A percentile compares a stretch with the other conserved stretches of the same genome.
Evolutionary conservation across 1,140 invertebrate genomes (phyloP).

Genomic region (Brachionus plicatilis): DNA sequence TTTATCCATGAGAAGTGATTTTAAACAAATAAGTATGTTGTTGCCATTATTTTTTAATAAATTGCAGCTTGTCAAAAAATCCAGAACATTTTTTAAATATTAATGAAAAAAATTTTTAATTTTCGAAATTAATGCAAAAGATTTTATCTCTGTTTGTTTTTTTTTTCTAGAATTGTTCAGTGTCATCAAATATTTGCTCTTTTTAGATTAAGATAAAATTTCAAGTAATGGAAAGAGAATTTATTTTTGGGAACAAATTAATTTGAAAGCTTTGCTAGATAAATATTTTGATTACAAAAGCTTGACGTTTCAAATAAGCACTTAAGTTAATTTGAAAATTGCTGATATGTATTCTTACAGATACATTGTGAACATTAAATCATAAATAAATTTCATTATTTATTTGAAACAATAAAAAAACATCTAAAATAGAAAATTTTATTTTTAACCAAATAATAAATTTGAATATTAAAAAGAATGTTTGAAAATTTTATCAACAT

Average conservation of each 20-base stretch:
- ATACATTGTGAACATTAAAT: too few relatives aligned
- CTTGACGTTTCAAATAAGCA: neutral
- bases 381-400: neutral
- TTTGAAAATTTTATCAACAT: too few relatives aligned
- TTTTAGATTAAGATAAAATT: neutral
- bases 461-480: too few relatives aligned
- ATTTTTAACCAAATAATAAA: too few relatives aligned
- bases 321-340: neutral
- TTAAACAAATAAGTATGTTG: neutral
- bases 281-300: neutral
- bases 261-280: neutral
- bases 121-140: too few relatives aligned
- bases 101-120: too few relatives aligned
- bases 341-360: too few relatives aligned
- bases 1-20: neutral
- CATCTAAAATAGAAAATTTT: too few relatives aligned
- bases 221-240: neutral
- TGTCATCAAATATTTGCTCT: neutral
- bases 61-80: too few relatives aligned
- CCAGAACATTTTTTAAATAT: too few relatives aligned
- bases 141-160: neutral
- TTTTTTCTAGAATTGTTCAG: neutral
- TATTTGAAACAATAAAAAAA: neutral
- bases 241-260: neutral
- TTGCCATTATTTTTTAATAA: neutral